Conservation (phyloP, 2,113 vertebrate genomes). For the Montifringilla adamsi region DNA sequence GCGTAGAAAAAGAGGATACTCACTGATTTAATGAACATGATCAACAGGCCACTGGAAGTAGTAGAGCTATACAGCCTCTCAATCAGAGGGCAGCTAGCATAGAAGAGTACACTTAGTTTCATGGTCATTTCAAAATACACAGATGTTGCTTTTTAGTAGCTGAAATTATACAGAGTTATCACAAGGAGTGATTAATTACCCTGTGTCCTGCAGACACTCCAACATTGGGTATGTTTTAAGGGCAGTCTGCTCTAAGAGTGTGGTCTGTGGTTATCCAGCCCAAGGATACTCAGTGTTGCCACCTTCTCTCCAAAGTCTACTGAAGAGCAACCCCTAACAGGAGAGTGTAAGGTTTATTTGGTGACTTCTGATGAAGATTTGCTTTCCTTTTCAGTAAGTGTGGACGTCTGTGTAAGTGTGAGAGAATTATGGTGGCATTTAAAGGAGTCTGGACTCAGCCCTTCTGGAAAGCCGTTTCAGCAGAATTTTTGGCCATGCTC, state of each 20-base stretch:
- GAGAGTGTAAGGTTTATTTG: neutral
- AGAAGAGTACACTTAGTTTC: neutral
- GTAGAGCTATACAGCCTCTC: neutral
- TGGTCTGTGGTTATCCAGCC: neutral
- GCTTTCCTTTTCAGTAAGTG: conserved; percentile 82
- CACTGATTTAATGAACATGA: neutral
- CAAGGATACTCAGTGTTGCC: neutral
- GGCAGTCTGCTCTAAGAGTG: neutral
- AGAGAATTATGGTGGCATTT: conserved; percentile 88
- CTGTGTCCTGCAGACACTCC: neutral
- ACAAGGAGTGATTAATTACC: neutral
- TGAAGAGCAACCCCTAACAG: neutral
- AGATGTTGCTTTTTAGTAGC: neutral
- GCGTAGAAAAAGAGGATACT: neutral
- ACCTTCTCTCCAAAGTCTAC: neutral
- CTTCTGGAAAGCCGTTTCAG: conserved; percentile 93
- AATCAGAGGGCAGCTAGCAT: neutral
- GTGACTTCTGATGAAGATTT: conserved; percentile 8
- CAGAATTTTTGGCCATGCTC: conserved; percentile 90
- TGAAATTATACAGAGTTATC: neutral
- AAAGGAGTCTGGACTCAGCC: conserved; percentile 94
- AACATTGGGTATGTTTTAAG: neutral
- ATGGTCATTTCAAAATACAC: neutral
- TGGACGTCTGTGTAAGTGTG: conserved; percentile 78
- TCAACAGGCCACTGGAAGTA: neutral